Base-by-base conservation (phyloP, 2,888 invertebrate genomes). In the Phyllotreta striolata region DNA sequence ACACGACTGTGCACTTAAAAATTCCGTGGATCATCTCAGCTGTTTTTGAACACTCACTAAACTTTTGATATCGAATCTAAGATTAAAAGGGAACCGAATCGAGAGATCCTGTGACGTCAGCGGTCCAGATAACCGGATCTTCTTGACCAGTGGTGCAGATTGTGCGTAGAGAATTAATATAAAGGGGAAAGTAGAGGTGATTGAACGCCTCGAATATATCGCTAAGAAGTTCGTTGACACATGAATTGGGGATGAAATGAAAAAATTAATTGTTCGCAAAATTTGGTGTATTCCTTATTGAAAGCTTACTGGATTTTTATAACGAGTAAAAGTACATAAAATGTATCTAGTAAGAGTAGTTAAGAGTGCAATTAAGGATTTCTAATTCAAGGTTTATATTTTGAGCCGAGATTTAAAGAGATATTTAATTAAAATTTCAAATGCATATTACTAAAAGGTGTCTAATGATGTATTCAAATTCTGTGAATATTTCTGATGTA, bases 111-210 rank as follows among this genome's bases (percentile, higher is more conserved):
- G 60, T 71, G 71, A 73, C 72, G 73, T 74, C 72, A 74, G 55
- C 40, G 72, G 74, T 72, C 73, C 72, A 70, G 69, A 73, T 74
- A 76, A 75, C 76, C 73, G 76, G 74, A 74, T 75, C 72, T 67
- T 54, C 60, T 58, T 66, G 60, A 60, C 60, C 66, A 62, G 59
- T 56, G 60, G 62, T 37, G 66, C 55, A 52, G 49, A 49, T 49
- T 49, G 34, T 35, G 34, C 34, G n/a, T 35, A 35, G 10, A 8
- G 6, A 47, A 49, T 13, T 8, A 49, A 13, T 7, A 34, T 49
- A 35, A 14, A 14, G 49, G 49, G 49, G 4, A 8, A 8, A 7
- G 34, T 12, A 2, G 9, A 47, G 24, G 44, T 44, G 44, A 44
- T 44, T 44, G 44, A 44, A 44, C 44, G 9, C 7, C 10, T 7